A percentile compares a stretch with the other conserved stretches of the same genome.
phyloP scores from a whole-genome alignment of 1,140 invertebrate genomes.

The Drosophila repleta region DNA sequence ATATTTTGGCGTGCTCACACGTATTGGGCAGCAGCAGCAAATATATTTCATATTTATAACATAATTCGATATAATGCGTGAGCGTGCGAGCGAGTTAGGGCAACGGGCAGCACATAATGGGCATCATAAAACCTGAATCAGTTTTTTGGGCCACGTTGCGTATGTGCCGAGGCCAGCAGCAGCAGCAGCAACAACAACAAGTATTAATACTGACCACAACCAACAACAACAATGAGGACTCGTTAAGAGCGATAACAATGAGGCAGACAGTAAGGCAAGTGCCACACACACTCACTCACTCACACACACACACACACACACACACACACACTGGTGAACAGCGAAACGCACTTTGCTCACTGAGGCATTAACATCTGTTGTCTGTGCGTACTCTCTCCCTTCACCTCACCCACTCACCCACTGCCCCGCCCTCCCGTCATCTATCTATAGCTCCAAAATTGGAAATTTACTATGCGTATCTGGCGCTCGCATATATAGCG shows the following conservation, averaged over 20 bases:
- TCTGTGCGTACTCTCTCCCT: constrained; percentile 7
- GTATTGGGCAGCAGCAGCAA: constrained; percentile 43
- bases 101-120: constrained; percentile 12
- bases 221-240: constrained; percentile 25
- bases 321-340: constrained; percentile 52
- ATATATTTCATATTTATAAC: constrained; percentile 81
- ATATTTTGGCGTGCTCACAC: constrained; percentile 61
- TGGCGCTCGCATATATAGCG: constrained; percentile 4
- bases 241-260: constrained; percentile 43
- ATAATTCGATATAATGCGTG: constrained; percentile 77
- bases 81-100: constrained; percentile 37
- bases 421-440: neutral
- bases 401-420: too few species aligned
- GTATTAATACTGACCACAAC: constrained; percentile 67
- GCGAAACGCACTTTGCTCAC: constrained; percentile 77
- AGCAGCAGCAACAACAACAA: too few species aligned
- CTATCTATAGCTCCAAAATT: constrained; percentile 3
- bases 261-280: constrained; percentile 16
- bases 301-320: constrained; percentile 5
- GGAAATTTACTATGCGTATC: constrained; percentile 22
- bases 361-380: constrained; percentile 79
- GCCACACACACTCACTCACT: constrained; percentile 7
- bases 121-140: constrained; percentile 66
- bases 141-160: constrained; percentile 65
- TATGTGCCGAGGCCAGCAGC: constrained; percentile 37